Percentiles rank a stretch among this genome's conserved stretches.
Evolutionary conservation across 2,797 vertebrate species (phyloP).

Genomic region (Diplodus sargus): DNA sequence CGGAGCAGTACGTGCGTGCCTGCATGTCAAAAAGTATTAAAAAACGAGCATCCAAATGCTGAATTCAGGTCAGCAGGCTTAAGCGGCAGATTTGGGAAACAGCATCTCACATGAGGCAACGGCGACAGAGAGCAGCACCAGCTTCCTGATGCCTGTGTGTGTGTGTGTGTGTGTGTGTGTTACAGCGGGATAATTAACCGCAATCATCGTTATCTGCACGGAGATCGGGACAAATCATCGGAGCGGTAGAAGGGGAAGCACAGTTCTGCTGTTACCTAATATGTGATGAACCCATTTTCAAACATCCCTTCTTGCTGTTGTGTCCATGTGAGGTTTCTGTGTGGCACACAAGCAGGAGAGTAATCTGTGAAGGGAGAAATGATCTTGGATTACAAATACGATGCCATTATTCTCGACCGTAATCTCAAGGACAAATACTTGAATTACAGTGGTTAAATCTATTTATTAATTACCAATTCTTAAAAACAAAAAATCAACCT

Average conservation of each 20-base stretch:
- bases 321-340: not conserved
- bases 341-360: not conserved
- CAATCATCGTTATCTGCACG: constrained; percentile 57
- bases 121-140: constrained; percentile 5
- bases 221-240: constrained; percentile 42
- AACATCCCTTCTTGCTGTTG: not conserved
- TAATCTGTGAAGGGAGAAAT: not conserved
- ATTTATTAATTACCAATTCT: too few relatives aligned
- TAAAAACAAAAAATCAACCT: too few relatives aligned
- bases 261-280: constrained; percentile 35
- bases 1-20: not conserved
- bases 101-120: constrained; percentile 1
- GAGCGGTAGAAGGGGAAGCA: constrained; percentile 32
- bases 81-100: constrained; percentile 17
- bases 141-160: constrained; percentile 38
- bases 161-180: not conserved
- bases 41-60: not conserved
- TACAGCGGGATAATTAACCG: constrained; percentile 43
- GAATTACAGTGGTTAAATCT: too few relatives aligned
- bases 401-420: too few relatives aligned
- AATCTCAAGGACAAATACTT: too few relatives aligned
- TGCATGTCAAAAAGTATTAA: not conserved
- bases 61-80: constrained; percentile 47
- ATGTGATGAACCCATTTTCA: not conserved
- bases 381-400: not conserved